Conservation (phyloP, 2,797 vertebrate species). For the Coccyzus lansbergi region DNA sequence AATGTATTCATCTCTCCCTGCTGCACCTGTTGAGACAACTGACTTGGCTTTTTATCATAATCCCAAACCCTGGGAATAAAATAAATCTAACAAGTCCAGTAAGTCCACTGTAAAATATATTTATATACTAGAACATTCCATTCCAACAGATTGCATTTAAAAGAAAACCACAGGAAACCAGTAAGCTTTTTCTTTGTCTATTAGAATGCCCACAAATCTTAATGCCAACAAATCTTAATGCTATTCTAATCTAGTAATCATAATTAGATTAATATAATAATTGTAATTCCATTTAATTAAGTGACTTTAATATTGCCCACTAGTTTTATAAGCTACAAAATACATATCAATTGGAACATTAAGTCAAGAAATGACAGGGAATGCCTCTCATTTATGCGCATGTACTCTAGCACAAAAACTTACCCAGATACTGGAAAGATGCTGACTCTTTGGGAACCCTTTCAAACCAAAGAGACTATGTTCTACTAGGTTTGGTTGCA, state of each 20-base stretch:
- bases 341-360: neutral
- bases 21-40: neutral
- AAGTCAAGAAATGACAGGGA: neutral
- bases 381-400: neutral
- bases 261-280: neutral
- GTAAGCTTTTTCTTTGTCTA: neutral
- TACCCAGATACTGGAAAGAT: neutral
- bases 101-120: neutral
- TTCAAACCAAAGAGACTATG: neutral
- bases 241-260: neutral
- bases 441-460: neutral
- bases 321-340: neutral
- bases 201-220: neutral
- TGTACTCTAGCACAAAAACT: neutral
- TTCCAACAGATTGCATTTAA: neutral
- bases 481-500: neutral
- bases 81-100: neutral
- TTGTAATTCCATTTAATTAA: neutral
- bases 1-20: neutral
- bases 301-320: neutral
- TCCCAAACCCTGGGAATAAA: neutral
- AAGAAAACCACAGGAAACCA: neutral
- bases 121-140: neutral
- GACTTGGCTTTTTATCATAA: neutral
- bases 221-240: neutral